Base-by-base conservation (phyloP, 1,140 invertebrate species). In the Drosophila varians region DNA sequence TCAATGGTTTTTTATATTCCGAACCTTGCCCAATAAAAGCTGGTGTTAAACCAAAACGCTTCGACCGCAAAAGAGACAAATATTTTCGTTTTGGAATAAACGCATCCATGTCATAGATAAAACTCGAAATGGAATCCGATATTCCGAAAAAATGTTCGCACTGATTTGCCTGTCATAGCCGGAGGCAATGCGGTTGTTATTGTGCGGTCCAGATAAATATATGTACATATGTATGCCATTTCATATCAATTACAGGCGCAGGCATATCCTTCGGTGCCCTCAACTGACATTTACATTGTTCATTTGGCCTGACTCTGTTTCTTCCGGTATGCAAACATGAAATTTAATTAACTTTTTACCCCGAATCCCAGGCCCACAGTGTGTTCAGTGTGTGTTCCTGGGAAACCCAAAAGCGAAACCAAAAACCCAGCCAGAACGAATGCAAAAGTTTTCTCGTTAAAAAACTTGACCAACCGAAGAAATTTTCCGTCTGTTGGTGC, bases 401-500 rank as follows among this genome's bases (percentile, higher is more conserved):
- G 8, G 16, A 2, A 68, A 42, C 52, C 47, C 2, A 11, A 61
- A 58, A 38, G 58, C 12, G 21, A 25, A 55, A 71, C 34, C 40
- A 12, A 58, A 23, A 25, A 48, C 42, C 5, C 18, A n/a, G 14
- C n/a, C 46, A 26, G 38, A 55, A 54, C 54, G 54, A 36, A 60
- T 38, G 60, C 47, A 77, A 89, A 89, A 89, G 65, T 89, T 89
- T 89, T 89, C 86, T 89, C 86, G 87, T 89, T 89, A 89, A 86
- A 89, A 89, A 80, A 80, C 74, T 80, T 77, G 79, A 56, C 48
- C 46, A 53, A 64, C 53, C 76, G 62, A 74, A 66, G 61, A 79
- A 89, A 80, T 78, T 56, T 57, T 66, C 38, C 61, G 60, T 53
- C 77, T 73, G 75, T 76, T 74, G 61, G 69, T 61, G 47, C 43